Evolutionary conservation across 2,797 vertebrate genomes (phyloP), one percentile per base, ranked within the genome.

Genomic region (Anguilla pacifica): DNA sequence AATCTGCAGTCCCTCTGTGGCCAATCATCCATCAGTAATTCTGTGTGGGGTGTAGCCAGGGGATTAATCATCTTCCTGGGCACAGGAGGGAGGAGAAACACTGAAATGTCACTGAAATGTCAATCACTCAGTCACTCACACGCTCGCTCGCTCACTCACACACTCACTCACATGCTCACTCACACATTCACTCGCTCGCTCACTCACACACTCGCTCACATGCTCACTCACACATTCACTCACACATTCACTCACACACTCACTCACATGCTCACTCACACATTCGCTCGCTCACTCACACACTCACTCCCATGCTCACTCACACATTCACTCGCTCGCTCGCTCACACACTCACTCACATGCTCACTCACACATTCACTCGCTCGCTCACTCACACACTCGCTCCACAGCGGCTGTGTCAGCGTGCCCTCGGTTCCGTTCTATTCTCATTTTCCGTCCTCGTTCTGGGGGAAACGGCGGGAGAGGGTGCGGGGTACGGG

Each of bases 21-120:
- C 85, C 92, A 92, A 91, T 92, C 93, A 94, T 91, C 92, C 92
- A 92, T 94, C 92, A 93, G 93, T 94, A 94, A 94, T 94, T 89
- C 70, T 91, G 91, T 90, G 91, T 94, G 92, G 91, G 93, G 91
- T 92, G 90, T 89, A 92, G 91, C 92, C 89, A 88, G 91, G 91
- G 90, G 91, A 91, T 93, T 92, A 89, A 70, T 86, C 88, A 55
- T 90, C 93, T 92, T 92, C 94, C 91, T 90, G 82, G 89, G 90
- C 92, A 91, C 87, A 84, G 90, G 90, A 90, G 88, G 3, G 51
- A 11, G n/a, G 51, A n/a, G 82, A 53, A 53, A 51, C 86, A 84
- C 88, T 87, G 81, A 87, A 87, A 91, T 55, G 22, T 87, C 84
- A 88, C 43, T 46, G 43, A 46, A 57, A 88, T 90, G 79, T 61